Percentiles rank a stretch among this genome's conserved stretches.
phyloP scores from a whole-genome alignment of 1,140 invertebrate species.

The Apis laboriosa region DNA sequence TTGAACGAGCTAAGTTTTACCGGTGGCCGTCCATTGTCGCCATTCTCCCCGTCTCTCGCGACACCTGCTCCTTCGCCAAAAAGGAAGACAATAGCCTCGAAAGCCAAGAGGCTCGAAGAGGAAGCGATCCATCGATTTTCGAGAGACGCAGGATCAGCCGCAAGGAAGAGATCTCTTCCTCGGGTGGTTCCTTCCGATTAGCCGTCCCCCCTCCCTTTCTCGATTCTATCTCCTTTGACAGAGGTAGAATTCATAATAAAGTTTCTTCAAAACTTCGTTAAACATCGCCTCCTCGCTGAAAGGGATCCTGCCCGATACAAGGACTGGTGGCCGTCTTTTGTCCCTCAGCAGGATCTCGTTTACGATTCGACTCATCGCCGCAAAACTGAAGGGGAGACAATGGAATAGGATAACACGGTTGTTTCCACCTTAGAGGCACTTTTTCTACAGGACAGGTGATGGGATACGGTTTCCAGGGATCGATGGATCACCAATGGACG shows the following conservation, averaged over 20 bases:
- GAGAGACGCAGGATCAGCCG: constrained; percentile 6
- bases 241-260: constrained; percentile 15
- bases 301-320: constrained; percentile 20
- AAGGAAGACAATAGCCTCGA: constrained; percentile 47
- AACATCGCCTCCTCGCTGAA: constrained; percentile 21
- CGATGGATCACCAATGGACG: background rate
- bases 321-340: constrained; percentile 52
- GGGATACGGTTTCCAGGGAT: background rate
- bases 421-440: constrained; percentile 13
- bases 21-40: constrained; percentile 58
- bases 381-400: constrained; percentile 35
- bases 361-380: constrained; percentile 25
- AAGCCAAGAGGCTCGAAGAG: background rate
- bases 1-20: constrained; percentile 54
- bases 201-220: background rate
- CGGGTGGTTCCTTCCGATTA: background rate
- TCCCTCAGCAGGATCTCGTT: background rate
- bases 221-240: background rate
- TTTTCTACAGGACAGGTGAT: background rate
- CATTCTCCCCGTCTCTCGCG: constrained; percentile 51
- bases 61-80: constrained; percentile 61
- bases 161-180: background rate
- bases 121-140: background rate
- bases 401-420: constrained; percentile 28
- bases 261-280: constrained; percentile 21